Evolutionary conservation across 2,113 vertebrate genomes (phyloP).

Genomic region (Excalfactoria chinensis): DNA sequence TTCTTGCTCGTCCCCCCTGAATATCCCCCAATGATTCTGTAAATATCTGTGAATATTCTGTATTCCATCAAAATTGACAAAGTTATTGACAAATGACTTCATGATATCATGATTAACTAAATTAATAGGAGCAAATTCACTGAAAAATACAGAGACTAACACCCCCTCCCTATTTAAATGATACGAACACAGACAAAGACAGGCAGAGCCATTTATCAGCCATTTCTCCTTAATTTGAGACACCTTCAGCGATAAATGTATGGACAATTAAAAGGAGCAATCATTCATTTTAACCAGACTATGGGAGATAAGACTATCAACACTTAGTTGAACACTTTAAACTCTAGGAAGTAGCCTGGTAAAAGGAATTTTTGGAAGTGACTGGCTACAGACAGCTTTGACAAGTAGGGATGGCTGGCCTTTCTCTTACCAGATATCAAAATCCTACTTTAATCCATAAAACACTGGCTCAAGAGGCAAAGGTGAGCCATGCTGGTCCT

Average conservation of each 20-base stretch:
- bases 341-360: neutral
- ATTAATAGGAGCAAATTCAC: constrained; percentile 29
- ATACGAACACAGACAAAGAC: neutral
- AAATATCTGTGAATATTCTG: neutral
- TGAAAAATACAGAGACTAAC: neutral
- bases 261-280: constrained; percentile 18
- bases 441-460: neutral
- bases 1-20: neutral
- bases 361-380: neutral
- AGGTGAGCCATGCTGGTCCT: neutral
- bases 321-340: neutral
- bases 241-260: neutral
- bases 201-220: constrained; percentile 16
- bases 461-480: neutral
- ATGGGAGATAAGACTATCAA: constrained; percentile 24
- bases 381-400: neutral
- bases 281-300: neutral
- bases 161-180: neutral
- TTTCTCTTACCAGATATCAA: neutral
- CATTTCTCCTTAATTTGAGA: neutral
- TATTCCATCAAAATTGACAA: neutral
- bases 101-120: neutral
- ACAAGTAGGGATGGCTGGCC: neutral
- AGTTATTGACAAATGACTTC: constrained; percentile 44
- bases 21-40: neutral